phyloP scores from a whole-genome alignment of 2,797 vertebrate genomes.

The Gymnothorax javanicus region DNA sequence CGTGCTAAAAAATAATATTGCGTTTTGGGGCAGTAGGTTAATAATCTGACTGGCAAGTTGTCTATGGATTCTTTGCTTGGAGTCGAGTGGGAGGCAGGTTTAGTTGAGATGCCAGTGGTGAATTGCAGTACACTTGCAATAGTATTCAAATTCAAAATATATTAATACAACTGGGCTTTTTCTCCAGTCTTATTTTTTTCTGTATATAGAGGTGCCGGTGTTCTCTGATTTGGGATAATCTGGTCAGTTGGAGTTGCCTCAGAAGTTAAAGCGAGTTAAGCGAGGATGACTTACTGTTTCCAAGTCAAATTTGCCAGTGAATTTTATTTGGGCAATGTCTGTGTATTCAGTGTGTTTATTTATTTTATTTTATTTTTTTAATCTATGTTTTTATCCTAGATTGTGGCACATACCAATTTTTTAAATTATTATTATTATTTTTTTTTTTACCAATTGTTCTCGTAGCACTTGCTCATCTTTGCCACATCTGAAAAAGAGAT shows the following conservation, averaged over 20 bases:
- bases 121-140: not conserved
- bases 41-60: not conserved
- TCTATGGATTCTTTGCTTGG: not conserved
- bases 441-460: not conserved
- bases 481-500: conserved; percentile 5
- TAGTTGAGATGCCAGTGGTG: not conserved
- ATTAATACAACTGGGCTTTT: not conserved
- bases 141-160: not conserved
- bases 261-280: not conserved
- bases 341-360: not conserved
- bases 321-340: not conserved
- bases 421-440: not conserved
- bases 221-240: not conserved
- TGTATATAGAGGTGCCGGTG: not conserved
- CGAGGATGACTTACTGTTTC: not conserved
- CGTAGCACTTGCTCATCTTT: not conserved
- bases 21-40: not conserved
- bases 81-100: not conserved
- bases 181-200: not conserved
- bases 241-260: not conserved
- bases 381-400: not conserved
- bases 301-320: not conserved
- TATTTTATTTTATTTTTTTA: not conserved
- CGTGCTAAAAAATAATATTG: not conserved
- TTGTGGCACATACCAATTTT: not conserved